phyloP scores from a whole-genome alignment of 2,888 invertebrate genomes.

The Hecatera dysodea region DNA sequence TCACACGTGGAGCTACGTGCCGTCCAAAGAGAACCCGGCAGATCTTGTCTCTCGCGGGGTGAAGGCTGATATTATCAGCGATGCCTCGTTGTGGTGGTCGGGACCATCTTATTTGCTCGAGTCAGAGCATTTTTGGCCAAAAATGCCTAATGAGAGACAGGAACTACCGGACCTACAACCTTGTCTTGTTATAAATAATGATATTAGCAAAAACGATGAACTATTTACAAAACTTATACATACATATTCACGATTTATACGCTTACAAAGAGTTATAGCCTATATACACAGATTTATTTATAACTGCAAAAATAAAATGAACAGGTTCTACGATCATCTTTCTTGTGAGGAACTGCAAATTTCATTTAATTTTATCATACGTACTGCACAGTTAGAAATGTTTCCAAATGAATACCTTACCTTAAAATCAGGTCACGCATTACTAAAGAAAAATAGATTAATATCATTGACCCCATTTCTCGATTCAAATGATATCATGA shows the following conservation, averaged over 20 bases:
- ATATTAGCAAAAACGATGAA: too few species aligned
- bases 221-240: constrained; percentile 2
- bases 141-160: constrained; percentile 9
- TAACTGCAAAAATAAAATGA: too few species aligned
- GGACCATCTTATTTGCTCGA: constrained; percentile 7
- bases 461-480: too few species aligned
- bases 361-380: constrained; percentile 9
- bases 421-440: constrained; percentile 10
- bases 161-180: constrained; percentile 15
- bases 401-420: constrained; percentile 12
- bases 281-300: constrained; percentile 10
- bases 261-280: constrained; percentile 13
- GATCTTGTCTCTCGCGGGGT: too few species aligned
- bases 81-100: constrained; percentile 12
- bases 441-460: constrained; percentile 6
- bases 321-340: neutral
- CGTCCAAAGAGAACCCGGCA: too few species aligned
- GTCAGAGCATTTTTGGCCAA: neutral
- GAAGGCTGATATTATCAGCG: too few species aligned
- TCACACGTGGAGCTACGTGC: too few species aligned
- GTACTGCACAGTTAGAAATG: constrained; percentile 14
- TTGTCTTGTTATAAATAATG: constrained; percentile 20
- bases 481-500: constrained; percentile 1
- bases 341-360: constrained; percentile 4
- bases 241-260: constrained; percentile 12